A percentile compares a stretch with the other conserved stretches of the same genome.
Conservation (phyloP, 2,888 invertebrate species). For the Dryobota labecula region DNA sequence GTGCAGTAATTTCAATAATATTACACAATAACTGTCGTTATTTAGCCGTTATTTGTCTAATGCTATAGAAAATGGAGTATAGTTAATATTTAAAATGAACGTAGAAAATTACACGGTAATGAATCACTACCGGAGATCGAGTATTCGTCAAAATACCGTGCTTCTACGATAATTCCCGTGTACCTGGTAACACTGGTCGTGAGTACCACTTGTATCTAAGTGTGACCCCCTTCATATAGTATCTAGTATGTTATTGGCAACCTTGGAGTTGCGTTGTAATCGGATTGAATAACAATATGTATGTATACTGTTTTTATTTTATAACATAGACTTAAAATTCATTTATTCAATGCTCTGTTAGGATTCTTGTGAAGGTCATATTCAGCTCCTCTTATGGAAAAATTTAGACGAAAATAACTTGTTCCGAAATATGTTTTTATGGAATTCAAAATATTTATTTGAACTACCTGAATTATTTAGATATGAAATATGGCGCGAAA, state of each 20-base stretch:
- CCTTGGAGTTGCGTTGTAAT: constrained; percentile 61
- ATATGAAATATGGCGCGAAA: background rate
- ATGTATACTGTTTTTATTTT: constrained; percentile 54
- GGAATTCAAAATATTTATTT: constrained; percentile 1
- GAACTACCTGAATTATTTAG: background rate
- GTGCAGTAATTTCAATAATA: too few species aligned
- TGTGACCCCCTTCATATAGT: constrained; percentile 53
- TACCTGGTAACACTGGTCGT: too few species aligned
- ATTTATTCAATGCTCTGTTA: constrained; percentile 55
- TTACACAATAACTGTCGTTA: too few species aligned
- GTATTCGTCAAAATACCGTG: too few species aligned
- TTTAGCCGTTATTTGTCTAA: too few species aligned
- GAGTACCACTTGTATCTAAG: background rate
- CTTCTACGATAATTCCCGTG: too few species aligned
- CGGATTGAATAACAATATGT: constrained; percentile 61
- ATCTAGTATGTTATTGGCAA: constrained; percentile 51
- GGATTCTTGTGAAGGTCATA: constrained; percentile 54
- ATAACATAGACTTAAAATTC: constrained; percentile 57
- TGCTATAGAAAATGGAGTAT: too few species aligned
- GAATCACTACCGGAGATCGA: too few species aligned
- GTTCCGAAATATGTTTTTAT: background rate
- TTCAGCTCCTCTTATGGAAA: constrained; percentile 42
- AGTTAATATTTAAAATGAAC: too few species aligned
- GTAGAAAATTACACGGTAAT: too few species aligned
- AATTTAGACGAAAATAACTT: constrained; percentile 42